Percentiles rank a stretch among this genome's conserved stretches.
Evolutionary conservation across 2,113 vertebrate genomes (phyloP).

Genomic region (Camelus bactrianus): DNA sequence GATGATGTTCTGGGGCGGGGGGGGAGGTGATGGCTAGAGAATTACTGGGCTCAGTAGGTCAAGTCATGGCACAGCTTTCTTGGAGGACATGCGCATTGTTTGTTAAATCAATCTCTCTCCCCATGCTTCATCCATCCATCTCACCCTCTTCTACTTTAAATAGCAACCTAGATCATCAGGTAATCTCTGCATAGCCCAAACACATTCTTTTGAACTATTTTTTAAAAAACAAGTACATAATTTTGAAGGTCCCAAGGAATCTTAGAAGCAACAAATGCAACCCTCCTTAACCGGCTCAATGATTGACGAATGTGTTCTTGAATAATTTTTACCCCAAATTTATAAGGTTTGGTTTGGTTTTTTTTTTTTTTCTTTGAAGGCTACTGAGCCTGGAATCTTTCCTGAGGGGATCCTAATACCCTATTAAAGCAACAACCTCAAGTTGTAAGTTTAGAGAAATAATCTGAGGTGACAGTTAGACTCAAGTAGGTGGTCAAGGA

Average conservation of each 20-base stretch:
- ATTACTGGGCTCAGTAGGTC: background rate
- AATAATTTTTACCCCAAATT: background rate
- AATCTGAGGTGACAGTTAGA: background rate
- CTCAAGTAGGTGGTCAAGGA: background rate
- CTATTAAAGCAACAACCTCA: background rate
- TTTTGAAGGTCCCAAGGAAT: background rate
- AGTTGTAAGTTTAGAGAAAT: constrained; percentile 28
- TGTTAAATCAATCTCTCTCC: background rate
- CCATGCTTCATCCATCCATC: background rate
- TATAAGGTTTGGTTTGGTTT: background rate
- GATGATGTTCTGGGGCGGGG: background rate
- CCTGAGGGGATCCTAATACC: background rate
- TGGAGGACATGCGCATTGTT: background rate
- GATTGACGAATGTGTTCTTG: background rate
- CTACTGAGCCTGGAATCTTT: background rate
- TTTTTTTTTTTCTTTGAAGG: background rate
- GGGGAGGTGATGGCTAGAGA: background rate
- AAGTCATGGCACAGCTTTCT: background rate
- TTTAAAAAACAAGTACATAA: background rate
- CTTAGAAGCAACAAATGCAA: background rate
- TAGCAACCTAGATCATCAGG: background rate
- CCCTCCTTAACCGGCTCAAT: background rate
- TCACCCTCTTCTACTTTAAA: background rate
- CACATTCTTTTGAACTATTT: background rate
- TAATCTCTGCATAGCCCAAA: background rate